Conservation (phyloP, 2,888 invertebrate species). For the Melitaea athalia region DNA sequence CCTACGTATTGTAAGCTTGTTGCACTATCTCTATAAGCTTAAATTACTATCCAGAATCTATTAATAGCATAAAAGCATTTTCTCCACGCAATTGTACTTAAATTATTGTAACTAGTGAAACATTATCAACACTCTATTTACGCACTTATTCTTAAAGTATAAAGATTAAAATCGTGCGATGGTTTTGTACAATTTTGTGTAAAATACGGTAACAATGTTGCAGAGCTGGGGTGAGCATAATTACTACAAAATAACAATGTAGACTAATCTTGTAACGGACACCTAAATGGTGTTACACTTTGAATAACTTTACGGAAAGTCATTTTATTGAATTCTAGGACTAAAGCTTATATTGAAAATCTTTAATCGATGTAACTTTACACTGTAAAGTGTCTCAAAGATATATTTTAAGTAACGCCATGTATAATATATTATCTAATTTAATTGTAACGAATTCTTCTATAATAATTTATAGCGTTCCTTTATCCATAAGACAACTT, state of each 20-base stretch:
- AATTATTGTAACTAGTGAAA: background rate
- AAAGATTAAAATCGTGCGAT: background rate
- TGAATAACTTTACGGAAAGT: background rate
- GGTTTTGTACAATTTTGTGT: background rate
- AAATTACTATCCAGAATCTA: slow-evolving; percentile 18
- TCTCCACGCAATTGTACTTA: slow-evolving; percentile 13
- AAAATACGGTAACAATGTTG: slow-evolving; percentile 6
- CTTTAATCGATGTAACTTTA: no score
- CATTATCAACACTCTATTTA: background rate
- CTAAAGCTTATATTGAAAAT: background rate
- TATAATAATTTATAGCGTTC: background rate
- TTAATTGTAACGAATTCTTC: background rate
- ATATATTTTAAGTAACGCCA: no score
- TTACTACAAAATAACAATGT: background rate
- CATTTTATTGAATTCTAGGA: background rate
- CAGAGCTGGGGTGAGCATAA: slow-evolving; percentile 8
- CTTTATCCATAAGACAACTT: slow-evolving; percentile 7
- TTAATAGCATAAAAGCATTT: slow-evolving; percentile 15
- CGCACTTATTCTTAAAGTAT: background rate
- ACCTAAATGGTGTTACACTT: background rate
- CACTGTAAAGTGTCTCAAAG: no score
- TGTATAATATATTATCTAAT: background rate
- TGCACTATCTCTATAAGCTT: slow-evolving; percentile 13
- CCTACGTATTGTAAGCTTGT: background rate
- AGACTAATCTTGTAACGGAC: slow-evolving; percentile 3